A percentile compares a stretch with the other conserved stretches of the same genome.
phyloP scores from a whole-genome alignment of 2,888 invertebrate species.

The Tridacna crocea region DNA sequence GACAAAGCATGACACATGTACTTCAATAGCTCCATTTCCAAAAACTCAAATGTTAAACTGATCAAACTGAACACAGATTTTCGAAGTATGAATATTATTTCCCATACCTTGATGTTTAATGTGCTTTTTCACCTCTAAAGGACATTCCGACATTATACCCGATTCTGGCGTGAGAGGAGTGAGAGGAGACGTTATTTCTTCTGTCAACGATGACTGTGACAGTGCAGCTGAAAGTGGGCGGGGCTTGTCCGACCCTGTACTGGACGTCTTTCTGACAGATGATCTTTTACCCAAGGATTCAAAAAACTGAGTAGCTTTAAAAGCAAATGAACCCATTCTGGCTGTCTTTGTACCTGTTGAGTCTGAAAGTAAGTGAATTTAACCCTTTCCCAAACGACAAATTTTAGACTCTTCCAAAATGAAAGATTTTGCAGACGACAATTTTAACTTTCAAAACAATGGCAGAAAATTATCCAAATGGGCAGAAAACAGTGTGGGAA shows the following conservation, averaged over 20 bases:
- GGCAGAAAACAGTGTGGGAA: neutral
- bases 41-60: no score
- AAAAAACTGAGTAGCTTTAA: slow-evolving; percentile 76
- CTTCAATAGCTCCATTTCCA: no score
- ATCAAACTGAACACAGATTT: no score
- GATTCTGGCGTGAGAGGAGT: slow-evolving; percentile 26
- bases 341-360: slow-evolving; percentile 65
- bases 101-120: slow-evolving; percentile 57
- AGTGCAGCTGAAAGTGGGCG: slow-evolving; percentile 16
- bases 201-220: slow-evolving; percentile 27
- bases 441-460: no score
- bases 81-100: neutral
- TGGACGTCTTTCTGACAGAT: slow-evolving; percentile 44
- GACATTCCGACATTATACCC: slow-evolving; percentile 24
- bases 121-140: slow-evolving; percentile 43
- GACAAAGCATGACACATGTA: no score
- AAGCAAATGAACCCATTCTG: slow-evolving; percentile 74
- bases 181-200: slow-evolving; percentile 8
- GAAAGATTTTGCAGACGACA: no score
- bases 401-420: neutral
- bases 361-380: slow-evolving; percentile 35
- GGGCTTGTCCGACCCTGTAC: slow-evolving; percentile 23
- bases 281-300: slow-evolving; percentile 76
- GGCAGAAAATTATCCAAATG: no score
- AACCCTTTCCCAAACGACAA: neutral